These are phyloP conservation scores for Notolepis coatsorum DNA, from an alignment of 2,797 vertebrate genomes.

Conservation along the genomic window DNA sequence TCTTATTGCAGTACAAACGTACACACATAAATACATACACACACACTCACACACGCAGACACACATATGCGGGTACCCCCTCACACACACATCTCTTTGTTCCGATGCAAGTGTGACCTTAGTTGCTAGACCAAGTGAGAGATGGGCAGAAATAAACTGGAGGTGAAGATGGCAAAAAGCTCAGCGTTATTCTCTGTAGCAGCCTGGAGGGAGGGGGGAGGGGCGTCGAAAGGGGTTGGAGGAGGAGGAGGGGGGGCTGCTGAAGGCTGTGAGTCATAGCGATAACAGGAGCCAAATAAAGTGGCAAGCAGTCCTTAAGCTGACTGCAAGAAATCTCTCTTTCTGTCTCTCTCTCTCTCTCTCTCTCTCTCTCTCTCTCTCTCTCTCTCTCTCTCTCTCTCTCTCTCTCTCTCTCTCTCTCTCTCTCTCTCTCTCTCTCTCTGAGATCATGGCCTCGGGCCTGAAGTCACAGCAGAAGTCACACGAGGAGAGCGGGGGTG, in stretches of 20 bases:
- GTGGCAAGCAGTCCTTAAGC: constrained; percentile 21
- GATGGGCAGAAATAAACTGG: background rate
- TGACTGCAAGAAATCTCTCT: background rate
- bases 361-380: background rate
- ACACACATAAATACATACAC: constrained; percentile 1
- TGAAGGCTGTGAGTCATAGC: constrained; percentile 7
- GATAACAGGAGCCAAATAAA: constrained; percentile 18
- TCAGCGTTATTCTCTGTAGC: constrained; percentile 6
- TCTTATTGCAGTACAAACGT: constrained; percentile 49
- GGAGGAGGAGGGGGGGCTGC: constrained; percentile 10
- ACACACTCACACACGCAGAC: background rate
- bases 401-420: constrained; percentile 5
- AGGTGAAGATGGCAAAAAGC: constrained; percentile 3
- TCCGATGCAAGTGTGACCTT: background rate
- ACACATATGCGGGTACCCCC: background rate
- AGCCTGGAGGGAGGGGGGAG: constrained; percentile 3
- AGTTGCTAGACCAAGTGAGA: background rate
- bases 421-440: constrained; percentile 8
- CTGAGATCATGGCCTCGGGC: background rate
- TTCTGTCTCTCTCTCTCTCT: background rate
- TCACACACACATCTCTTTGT: background rate
- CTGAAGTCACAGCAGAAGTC: constrained; percentile 12
- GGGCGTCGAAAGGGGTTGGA: constrained; percentile 2
- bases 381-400: background rate
- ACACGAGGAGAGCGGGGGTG: too few species aligned